Evolutionary conservation across 2,797 vertebrate genomes (phyloP), one percentile per base, ranked within the genome.

Genomic region (Enteromius paludinosus): DNA sequence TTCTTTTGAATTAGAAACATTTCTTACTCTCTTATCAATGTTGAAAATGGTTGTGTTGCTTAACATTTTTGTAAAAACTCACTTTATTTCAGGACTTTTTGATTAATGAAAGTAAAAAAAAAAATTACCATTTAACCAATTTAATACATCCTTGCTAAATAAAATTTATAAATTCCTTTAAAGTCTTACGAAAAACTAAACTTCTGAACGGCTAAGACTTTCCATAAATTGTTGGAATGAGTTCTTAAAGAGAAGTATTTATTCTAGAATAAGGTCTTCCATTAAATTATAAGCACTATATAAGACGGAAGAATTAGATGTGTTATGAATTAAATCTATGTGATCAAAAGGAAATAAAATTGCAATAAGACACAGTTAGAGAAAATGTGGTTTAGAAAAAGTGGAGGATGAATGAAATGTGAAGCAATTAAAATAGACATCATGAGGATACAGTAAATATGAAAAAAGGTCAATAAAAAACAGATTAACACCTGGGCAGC

Each of bases 401-500:
- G 4, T 69, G 4, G 12, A 14, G 28, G 28, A 79, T 15, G 10
- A 30, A 73, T 2, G 8, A 30, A 78, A 2, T 65, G 8, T 10
- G 5, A 66, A 76, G 66, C 12, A 1, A 17, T 35, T 45, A 0
- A 35, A 56, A n/a, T 28, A 45, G 1, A 71, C 17, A 71, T 30
- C 6, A 66, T 28, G 14, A 18, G 3, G 9, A 25, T 9, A 35
- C 3, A 59, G 38, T 10, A 61, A 14, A 71, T 43, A 38, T 61
- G 12, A 33, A 49, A 30, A 49, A 47, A 35, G 33, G 15, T 2
- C 56, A 38, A 30, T 23, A 68, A 70, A n/a, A 54, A 49, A 66
- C 10, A 80, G 70, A 80, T 86, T n/a, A 90, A 74, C 92, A 98
- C 97, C 97, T 92, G 97, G 96, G 86, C 98, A 99, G 49, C 94